Evolutionary conservation across 2,113 vertebrate species (phyloP), one percentile per base, ranked within the genome.

Genomic region (Tympanuchus pallidicinctus): DNA sequence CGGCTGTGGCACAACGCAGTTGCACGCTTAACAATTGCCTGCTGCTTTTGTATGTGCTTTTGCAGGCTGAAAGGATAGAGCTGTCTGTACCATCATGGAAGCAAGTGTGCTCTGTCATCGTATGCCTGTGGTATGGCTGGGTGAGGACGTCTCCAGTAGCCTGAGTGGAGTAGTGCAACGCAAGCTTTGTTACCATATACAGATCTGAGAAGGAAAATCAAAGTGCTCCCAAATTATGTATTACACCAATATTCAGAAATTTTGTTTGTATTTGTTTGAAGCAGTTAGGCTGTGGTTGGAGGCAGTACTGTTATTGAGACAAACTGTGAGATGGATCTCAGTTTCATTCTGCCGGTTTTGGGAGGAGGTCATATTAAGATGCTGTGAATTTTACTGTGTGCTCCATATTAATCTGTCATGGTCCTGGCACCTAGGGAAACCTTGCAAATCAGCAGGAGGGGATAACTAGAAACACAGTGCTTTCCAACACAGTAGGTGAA

Each of bases 21-120:
- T 81, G 56, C 56, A 52, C 25, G 17, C 22, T 19, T 43, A 60
- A 28, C 11, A 8, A 8, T 14, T 73, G 13, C 6, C 10, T 21
- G 17, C 47, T 47, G 32, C 3, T 86, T 69, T 76, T 56, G 27
- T 40, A 22, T 64, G 10, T 13, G n/a, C 27, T 75, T 90, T 78
- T 90, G 57, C 63, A 72, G 28, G 24, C 42, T 60, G 47, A 18
- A 56, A 72, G 20, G 27, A 24, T 43, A 32, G 89, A 48, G 11
- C 38, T 45, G 15, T 52, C 36, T 38, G 0, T 19, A 34, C 28
- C 52, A 8, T 48, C 30, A 4, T 67, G 42, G 52, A 42, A 27
- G 32, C 3, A 0, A 48, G 21, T 20, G 8, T 36, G 75, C 20
- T 61, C 19, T 74, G 27, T 48, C 61, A 36, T 48, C 0, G 0